Percentiles rank a stretch among this genome's conserved stretches.
phyloP scores from a whole-genome alignment of 2,888 invertebrate genomes.

The Drosophila prolongata region DNA sequence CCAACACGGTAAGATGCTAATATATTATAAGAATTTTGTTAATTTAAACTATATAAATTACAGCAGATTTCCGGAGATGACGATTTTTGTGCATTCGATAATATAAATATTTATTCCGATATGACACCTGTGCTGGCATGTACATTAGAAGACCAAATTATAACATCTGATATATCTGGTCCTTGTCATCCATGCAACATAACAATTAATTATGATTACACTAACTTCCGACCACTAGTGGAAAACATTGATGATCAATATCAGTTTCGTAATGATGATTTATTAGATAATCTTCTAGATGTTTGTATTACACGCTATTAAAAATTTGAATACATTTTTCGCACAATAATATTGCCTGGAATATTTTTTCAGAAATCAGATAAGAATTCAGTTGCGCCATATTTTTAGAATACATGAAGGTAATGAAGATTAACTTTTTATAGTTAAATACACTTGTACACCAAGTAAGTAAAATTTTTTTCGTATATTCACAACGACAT shows the following conservation, averaged over 20 bases:
- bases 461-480: too few species aligned
- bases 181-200: conserved; percentile 33
- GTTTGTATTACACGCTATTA: conserved; percentile 81
- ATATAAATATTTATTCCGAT: conserved; percentile 69
- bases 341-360: too few species aligned
- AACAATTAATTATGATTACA: conserved; percentile 53
- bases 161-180: conserved; percentile 22
- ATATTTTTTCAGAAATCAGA: too few species aligned
- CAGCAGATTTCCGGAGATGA: conserved; percentile 66
- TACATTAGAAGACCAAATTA: conserved; percentile 30
- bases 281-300: conserved; percentile 80
- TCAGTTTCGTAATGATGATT: conserved; percentile 78
- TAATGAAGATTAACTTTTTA: too few species aligned
- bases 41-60: conserved; percentile 13
- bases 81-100: conserved; percentile 60
- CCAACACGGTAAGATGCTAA: conserved; percentile 58
- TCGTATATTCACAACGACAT: too few species aligned
- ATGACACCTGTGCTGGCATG: conserved; percentile 34
- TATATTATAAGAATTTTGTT: neutral
- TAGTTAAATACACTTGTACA: too few species aligned
- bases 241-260: conserved; percentile 81
- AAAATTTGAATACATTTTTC: conserved; percentile 4
- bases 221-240: conserved; percentile 73
- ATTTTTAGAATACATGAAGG: too few species aligned
- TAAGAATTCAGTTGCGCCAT: too few species aligned